phyloP scores from a whole-genome alignment of 2,113 vertebrate species.

The Sporophila hypoxantha region DNA sequence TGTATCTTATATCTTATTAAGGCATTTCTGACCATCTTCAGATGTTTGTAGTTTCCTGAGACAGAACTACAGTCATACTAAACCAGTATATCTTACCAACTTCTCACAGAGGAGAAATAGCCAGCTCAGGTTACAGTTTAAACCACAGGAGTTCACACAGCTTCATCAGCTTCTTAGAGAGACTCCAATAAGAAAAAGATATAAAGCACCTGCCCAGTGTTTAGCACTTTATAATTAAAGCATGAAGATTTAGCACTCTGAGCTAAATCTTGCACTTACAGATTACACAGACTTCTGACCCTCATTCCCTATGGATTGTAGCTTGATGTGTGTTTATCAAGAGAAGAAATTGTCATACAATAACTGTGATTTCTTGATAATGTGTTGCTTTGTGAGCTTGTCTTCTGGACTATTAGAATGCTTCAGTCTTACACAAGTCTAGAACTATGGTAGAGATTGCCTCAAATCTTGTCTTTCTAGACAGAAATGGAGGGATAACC shows the following conservation, averaged over 20 bases:
- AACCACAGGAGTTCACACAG: background rate
- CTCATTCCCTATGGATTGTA: background rate
- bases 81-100: background rate
- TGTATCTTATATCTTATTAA: background rate
- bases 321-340: background rate
- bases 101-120: background rate
- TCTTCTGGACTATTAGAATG: background rate
- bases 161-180: background rate
- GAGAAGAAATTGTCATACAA: background rate
- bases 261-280: background rate
- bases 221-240: background rate
- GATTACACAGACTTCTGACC: background rate
- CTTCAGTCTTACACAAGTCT: background rate
- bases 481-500: background rate
- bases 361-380: background rate
- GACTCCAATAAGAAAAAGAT: background rate
- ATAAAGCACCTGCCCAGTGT: background rate
- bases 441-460: background rate
- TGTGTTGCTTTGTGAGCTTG: background rate
- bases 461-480: background rate
- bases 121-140: background rate
- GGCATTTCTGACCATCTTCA: background rate
- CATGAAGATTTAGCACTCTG: background rate
- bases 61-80: background rate
- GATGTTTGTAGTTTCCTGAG: background rate